Evolutionary conservation across 2,113 vertebrate genomes (phyloP).

Genomic region (Alectura lathami): DNA sequence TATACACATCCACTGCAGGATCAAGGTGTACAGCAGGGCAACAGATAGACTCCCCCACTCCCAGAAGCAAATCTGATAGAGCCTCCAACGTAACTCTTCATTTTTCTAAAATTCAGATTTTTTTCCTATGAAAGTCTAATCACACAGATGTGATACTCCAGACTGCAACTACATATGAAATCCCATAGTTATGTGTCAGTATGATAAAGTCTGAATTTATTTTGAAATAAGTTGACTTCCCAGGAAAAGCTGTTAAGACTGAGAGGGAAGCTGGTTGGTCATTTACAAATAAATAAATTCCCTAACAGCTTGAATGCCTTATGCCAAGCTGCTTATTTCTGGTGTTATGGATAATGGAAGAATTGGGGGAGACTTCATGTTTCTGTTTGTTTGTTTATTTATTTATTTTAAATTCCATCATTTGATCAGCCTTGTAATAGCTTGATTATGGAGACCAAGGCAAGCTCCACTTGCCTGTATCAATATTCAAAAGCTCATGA

Average conservation of each 20-base stretch:
- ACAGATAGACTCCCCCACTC: neutral
- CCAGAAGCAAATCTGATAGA: neutral
- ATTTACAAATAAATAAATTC: slow-evolving; percentile 39
- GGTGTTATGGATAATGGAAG: slow-evolving; percentile 42
- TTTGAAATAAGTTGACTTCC: slow-evolving; percentile 30
- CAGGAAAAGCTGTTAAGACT: slow-evolving; percentile 8
- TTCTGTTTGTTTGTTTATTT: neutral
- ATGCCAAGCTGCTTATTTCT: slow-evolving; percentile 3
- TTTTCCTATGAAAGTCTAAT: neutral
- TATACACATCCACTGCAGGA: no score
- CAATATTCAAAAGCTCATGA: neutral
- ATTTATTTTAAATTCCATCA: neutral
- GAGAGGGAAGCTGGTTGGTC: slow-evolving; percentile 5
- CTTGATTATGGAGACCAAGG: neutral
- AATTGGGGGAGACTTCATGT: neutral
- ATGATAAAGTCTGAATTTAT: neutral
- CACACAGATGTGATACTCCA: neutral
- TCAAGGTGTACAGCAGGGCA: accelerated
- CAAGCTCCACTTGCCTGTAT: neutral
- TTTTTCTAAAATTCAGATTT: neutral
- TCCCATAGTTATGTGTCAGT: neutral
- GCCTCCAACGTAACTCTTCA: neutral
- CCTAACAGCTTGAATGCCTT: slow-evolving; percentile 24
- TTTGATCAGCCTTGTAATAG: neutral
- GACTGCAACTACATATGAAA: neutral